Base-by-base conservation (phyloP, 2,797 vertebrate genomes). In the Buceros bicornis region DNA sequence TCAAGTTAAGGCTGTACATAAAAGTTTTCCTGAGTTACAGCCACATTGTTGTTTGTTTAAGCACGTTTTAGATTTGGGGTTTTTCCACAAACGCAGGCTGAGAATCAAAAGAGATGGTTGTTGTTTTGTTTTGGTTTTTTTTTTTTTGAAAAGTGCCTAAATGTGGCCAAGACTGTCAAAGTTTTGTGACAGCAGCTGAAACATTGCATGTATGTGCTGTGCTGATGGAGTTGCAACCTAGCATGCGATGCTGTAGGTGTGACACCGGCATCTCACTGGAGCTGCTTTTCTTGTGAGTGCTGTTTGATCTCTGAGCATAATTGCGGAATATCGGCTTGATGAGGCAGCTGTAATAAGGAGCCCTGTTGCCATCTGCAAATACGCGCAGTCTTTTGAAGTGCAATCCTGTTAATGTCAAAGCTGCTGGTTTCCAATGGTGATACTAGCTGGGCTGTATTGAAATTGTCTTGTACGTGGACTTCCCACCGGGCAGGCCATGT, bases 301-400 rank as follows among this genome's bases (percentile, higher is more conserved):
- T 10, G 45, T 65, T 96, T 89, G 95, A 96, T 94, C 91, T 90
- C 11, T 10, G 76, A 57, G 64, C 21, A 29, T 66, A 87, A 91
- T 48, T 85, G 92, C 2, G 6, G 92, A 13, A 35, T 90, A 72
- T 76, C 11, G 18, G 86, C 91, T 83, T 76, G 90, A 91, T 86
- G 81, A 97, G 97, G 20, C 91, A 89, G 94, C 97, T 96, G 91
- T 89, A 95, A 90, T 87, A 66, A 96, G 95, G 87, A 93, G 53
- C 94, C 93, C 82, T 58, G 69, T 87, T 91, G 85, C 90, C 93
- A 93, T 95, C 96, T 95, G 93, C 95, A 86, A 45, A 79, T 95
- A 88, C 0, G 40, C 33, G 7, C 53, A 42, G 73, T 62, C 95
- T 82, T 96, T 84, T 97, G 93, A 96, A 95, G 97, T 86, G 66